phyloP scores from a whole-genome alignment of 2,888 invertebrate genomes.

The Apotomis capreana region DNA sequence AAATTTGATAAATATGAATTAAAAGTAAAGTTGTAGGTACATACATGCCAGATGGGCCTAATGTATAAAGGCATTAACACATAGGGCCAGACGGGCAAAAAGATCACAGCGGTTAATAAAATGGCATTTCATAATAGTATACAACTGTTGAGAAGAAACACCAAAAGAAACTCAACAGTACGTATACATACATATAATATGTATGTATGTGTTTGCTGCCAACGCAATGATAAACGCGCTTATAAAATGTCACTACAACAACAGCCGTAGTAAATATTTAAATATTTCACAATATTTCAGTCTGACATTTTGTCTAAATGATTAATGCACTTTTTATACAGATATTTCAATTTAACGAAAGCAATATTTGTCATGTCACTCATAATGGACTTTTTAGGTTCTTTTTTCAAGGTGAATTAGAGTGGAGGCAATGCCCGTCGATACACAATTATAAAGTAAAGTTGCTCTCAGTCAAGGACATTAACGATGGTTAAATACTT shows the following conservation, averaged over 20 bases:
- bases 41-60: too few species aligned
- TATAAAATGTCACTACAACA: not conserved
- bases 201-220: not conserved
- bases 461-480: too few species aligned
- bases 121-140: too few species aligned
- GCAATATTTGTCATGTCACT: not conserved
- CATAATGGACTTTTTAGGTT: slow-evolving; percentile 3
- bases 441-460: not conserved
- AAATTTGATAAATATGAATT: too few species aligned
- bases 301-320: not conserved
- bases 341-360: slow-evolving; percentile 8
- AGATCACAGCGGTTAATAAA: too few species aligned
- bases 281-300: slow-evolving; percentile 3
- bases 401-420: not conserved
- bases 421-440: not conserved
- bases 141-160: too few species aligned
- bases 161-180: too few species aligned
- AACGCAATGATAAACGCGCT: not conserved
- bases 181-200: too few species aligned
- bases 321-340: slow-evolving; percentile 11
- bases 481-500: too few species aligned
- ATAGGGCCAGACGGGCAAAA: too few species aligned
- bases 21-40: too few species aligned
- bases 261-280: not conserved
- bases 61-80: too few species aligned